These are phyloP conservation scores for Syngnathus typhle DNA, from an alignment of 2,113 vertebrate species.

Conservation along the genomic window DNA sequence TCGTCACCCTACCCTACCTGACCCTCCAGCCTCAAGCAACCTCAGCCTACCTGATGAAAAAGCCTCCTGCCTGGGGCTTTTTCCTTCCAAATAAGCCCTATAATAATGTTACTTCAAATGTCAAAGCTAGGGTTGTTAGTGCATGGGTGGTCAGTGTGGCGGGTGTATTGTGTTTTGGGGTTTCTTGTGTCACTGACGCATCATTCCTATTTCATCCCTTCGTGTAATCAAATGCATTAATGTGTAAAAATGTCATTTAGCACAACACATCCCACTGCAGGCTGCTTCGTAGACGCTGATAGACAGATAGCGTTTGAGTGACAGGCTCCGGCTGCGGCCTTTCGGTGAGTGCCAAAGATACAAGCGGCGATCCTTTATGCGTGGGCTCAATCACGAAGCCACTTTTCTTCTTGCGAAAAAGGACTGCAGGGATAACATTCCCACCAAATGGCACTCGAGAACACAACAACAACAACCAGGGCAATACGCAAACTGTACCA, in stretches of 20 bases:
- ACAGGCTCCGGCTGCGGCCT: constrained; percentile 52
- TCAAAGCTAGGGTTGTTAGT: constrained; percentile 60
- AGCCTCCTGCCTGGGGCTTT: constrained; percentile 45
- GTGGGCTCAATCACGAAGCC: constrained; percentile 26
- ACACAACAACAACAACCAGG: constrained; percentile 22
- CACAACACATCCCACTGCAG: constrained; percentile 54
- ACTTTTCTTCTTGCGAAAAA: constrained; percentile 25
- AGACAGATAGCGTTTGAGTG: constrained; percentile 57
- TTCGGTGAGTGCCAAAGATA: constrained; percentile 49
- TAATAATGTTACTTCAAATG: constrained; percentile 70
- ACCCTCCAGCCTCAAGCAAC: constrained; percentile 45
- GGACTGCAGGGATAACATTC: constrained; percentile 8
- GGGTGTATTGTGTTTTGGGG: constrained; percentile 25
- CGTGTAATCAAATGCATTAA: constrained; percentile 67
- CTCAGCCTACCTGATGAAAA: constrained; percentile 59
- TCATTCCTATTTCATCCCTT: constrained; percentile 39
- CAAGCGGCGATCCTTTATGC: constrained; percentile 34
- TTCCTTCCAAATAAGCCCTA: constrained; percentile 59
- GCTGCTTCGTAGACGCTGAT: constrained; percentile 54
- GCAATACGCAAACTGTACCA: constrained; percentile 27
- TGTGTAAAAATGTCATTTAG: constrained; percentile 73
- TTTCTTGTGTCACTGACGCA: constrained; percentile 40
- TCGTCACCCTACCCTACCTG: constrained; percentile 39
- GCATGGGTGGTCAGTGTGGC: constrained; percentile 28
- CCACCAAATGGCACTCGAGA: constrained; percentile 6